phyloP scores from a whole-genome alignment of 2,888 invertebrate species.

The Incurvaria masculella region DNA sequence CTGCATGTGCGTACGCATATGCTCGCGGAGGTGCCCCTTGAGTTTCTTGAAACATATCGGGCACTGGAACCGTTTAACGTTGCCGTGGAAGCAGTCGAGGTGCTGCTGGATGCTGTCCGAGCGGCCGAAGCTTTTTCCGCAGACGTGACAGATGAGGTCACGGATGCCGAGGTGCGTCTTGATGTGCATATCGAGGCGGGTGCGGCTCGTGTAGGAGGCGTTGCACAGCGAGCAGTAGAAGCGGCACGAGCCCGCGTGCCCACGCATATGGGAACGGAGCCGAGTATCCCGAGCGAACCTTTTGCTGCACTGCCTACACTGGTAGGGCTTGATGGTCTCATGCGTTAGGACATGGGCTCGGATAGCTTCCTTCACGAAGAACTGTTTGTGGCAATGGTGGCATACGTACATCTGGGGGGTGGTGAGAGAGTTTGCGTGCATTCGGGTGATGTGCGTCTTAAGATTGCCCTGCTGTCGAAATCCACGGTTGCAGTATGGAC shows the following conservation, averaged over 20 bases:
- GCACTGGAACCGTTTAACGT: slow-evolving; percentile 72
- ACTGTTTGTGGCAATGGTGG: slow-evolving; percentile 70
- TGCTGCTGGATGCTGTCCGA: slow-evolving; percentile 74
- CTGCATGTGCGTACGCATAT: slow-evolving; percentile 76
- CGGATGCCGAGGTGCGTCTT: slow-evolving; percentile 71
- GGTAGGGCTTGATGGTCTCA: slow-evolving; percentile 67
- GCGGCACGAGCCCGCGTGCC: slow-evolving; percentile 70
- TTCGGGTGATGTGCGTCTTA: slow-evolving; percentile 59
- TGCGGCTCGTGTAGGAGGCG: slow-evolving; percentile 65
- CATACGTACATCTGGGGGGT: slow-evolving; percentile 59
- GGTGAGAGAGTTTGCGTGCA: slow-evolving; percentile 42
- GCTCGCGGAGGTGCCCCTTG: slow-evolving; percentile 78
- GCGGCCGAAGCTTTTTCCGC: slow-evolving; percentile 73
- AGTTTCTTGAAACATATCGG: slow-evolving; percentile 76
- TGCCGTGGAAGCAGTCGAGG: slow-evolving; percentile 70
- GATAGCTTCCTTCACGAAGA: slow-evolving; percentile 72
- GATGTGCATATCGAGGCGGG: slow-evolving; percentile 60
- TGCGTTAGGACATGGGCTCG: slow-evolving; percentile 71
- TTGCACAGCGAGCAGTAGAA: slow-evolving; percentile 70
- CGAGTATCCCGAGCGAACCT: slow-evolving; percentile 29
- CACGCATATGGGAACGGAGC: slow-evolving; percentile 65
- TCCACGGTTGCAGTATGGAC: slow-evolving; percentile 58
- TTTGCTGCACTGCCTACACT: slow-evolving; percentile 63
- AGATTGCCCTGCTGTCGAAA: slow-evolving; percentile 65
- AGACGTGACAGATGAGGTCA: slow-evolving; percentile 76